Base-by-base conservation (phyloP, 2,113 vertebrate genomes). In the Spea bombifrons region DNA sequence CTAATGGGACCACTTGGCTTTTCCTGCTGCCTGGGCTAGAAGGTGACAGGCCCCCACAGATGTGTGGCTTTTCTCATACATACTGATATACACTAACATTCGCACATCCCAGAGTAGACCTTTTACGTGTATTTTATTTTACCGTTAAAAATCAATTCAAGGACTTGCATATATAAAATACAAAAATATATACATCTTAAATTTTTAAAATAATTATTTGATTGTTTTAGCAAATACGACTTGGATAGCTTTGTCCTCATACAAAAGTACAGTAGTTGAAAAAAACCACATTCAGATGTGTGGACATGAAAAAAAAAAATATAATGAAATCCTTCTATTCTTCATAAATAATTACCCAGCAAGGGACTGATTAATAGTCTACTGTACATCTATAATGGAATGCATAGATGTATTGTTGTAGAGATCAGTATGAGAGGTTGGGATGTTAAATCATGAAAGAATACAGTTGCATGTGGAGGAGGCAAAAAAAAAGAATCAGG, bases 321-420 rank as follows among this genome's bases (percentile, higher is more conserved):
- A 52, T 49, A 80, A 80, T 73, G 71, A 73, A 73, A 80, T 63
- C 50, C 7, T 80, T 73, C 64, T 82, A 80, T 84, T 78, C 85
- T 73, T 82, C 82, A 84, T 85, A 89, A 89, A 90, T 88, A 90
- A 86, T n/a, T 86, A 61, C 82, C 82, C 80, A 86, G 89, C 84
- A 85, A 86, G 84, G 85, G 87, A 85, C 80, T 84, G 84, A 90
- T 92, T 92, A 92, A 93, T 92, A 91, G 91, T 93, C 89, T 80
- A 83, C 84, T 86, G 84, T 83, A 84, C 83, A 85, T 82, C 84
- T 88, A 89, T 87, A 89, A 89, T 89, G 89, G 91, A 86, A 86
- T 83, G 48, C 48, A 78, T 73, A 86, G 86, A 86, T 86, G 82
- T 84, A 84, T 87, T 90, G 86, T 92, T 90, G 86, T 83, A 84